Base-by-base conservation (phyloP, 2,113 vertebrate genomes). In the Rostratula benghalensis region DNA sequence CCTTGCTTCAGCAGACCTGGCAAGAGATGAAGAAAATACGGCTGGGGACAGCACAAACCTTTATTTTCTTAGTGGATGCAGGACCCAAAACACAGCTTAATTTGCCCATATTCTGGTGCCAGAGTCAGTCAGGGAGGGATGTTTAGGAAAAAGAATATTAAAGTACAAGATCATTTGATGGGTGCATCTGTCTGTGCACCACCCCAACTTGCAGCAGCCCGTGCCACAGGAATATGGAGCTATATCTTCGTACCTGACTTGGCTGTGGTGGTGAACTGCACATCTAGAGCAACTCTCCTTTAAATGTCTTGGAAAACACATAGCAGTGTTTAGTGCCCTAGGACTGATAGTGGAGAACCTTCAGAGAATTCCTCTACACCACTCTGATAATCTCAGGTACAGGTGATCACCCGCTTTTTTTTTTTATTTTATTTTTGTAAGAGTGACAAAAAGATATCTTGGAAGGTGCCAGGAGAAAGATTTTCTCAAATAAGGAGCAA, bases 91-190 rank as follows among this genome's bases (percentile, higher is more conserved):
- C 18, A 35, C 15, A 31, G 30, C 31, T 61, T 50, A 54, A 50
- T 56, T 79, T 68, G 31, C 53, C 23, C 31, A 12, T 33, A 73
- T 78, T 73, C 25, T 11, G 10, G 7, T 28, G 65, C 13, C 51
- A 41, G 28, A 51, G 8, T 6, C 53, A 37, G 18, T 21, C 45
- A 31, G 22, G 0, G 0, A 24, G 21, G 10, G 4, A 2, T 18
- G 31, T 61, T 60, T 79, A 50, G n/a, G 73, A 68, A 53, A 60
- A 53, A 53, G 17, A 28, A 5, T 41, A 9, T 71, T 46, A 31
- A 71, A 92, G 12, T 31, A 41, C 39, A 61, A 48, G 15, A 6
- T 17, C 2, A 17, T 31, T 51, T 59, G 37, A 33, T 1, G 3
- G 45, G 17, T 60, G 13, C 13, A 10, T 71, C 11, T 46, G 11